phyloP scores from a whole-genome alignment of 2,113 vertebrate species.

The Brachypodius melanocephalos region DNA sequence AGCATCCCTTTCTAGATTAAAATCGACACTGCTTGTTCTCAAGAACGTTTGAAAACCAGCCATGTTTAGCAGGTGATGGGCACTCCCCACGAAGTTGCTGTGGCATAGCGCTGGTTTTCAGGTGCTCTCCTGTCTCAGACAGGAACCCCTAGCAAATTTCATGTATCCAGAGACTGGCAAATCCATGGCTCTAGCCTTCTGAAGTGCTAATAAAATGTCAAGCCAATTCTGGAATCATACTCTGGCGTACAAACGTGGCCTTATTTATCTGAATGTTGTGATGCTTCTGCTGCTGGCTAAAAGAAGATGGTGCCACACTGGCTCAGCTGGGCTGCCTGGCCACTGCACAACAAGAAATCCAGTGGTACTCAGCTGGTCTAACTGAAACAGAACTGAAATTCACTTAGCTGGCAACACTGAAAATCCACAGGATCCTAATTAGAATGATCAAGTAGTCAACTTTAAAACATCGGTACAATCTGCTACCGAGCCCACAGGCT shows the following conservation, averaged over 20 bases:
- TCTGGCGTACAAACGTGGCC: accelerated
- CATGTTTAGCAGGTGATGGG: background rate
- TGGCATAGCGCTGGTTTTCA: background rate
- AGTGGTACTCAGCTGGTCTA: background rate
- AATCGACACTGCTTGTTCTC: background rate
- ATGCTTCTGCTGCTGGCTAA: background rate
- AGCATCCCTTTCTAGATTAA: background rate
- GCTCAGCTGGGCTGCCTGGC: background rate
- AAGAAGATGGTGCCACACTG: background rate
- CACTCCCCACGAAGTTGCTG: background rate
- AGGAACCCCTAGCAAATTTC: background rate
- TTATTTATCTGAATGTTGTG: background rate
- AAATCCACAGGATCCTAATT: background rate
- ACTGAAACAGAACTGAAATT: background rate
- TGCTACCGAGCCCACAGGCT: background rate
- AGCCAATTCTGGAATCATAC: background rate
- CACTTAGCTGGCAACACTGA: background rate
- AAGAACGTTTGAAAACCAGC: background rate
- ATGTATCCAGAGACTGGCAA: background rate
- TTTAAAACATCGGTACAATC: background rate
- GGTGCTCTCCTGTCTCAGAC: background rate
- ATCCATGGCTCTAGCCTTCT: background rate
- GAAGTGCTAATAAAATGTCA: background rate
- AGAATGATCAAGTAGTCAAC: background rate
- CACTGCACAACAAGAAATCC: background rate